These are phyloP conservation scores for Macrosiphum euphorbiae DNA, from an alignment of 2,888 invertebrate genomes.

Conservation along the genomic window DNA sequence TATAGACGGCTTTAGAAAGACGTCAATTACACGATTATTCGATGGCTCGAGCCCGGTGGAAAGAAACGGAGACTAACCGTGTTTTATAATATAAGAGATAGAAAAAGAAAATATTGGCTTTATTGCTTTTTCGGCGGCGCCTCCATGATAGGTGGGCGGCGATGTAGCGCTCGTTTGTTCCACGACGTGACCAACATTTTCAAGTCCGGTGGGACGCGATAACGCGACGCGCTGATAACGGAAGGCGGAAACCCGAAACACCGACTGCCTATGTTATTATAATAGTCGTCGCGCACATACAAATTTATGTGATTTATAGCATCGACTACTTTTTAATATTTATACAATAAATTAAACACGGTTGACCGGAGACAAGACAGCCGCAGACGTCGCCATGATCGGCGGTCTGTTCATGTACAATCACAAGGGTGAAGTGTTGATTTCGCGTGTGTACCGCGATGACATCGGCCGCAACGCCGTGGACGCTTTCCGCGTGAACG, in stretches of 20 bases:
- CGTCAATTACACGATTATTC: too few species aligned
- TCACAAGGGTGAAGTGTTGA: conserved; percentile 99
- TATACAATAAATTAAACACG: neutral
- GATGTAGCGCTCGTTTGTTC: neutral
- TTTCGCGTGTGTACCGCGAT: conserved; percentile 98
- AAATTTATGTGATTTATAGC: too few species aligned
- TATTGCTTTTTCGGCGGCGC: too few species aligned
- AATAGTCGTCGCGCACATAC: neutral
- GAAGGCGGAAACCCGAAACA: neutral
- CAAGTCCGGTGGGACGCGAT: neutral
- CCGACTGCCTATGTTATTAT: neutral
- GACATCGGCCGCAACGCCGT: conserved; percentile 99
- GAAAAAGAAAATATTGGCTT: too few species aligned
- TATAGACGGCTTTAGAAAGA: too few species aligned
- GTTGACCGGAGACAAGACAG: neutral
- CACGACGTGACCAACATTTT: neutral
- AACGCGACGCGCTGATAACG: neutral
- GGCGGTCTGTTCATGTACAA: conserved; percentile 99
- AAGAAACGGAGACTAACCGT: too few species aligned
- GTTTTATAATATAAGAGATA: too few species aligned
- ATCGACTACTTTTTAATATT: too few species aligned
- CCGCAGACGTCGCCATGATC: conserved; percentile 80
- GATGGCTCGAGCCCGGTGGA: too few species aligned
- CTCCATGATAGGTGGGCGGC: too few species aligned
- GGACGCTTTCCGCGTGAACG: conserved; percentile 99